Percentiles rank a stretch among this genome's conserved stretches.
Evolutionary conservation across 2,113 vertebrate species (phyloP).

Genomic region (Garra rufa): DNA sequence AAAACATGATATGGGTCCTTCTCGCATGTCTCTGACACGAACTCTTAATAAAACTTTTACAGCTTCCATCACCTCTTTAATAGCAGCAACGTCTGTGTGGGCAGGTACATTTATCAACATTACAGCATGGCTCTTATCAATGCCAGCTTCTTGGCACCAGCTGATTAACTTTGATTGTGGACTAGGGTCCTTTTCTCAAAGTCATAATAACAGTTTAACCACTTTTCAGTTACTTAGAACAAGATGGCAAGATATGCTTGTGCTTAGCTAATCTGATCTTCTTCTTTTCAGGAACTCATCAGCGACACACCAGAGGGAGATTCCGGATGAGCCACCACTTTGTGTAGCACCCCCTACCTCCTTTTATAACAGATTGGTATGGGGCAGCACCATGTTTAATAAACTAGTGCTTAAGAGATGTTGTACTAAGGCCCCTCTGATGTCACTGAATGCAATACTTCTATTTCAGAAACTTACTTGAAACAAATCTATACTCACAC

Average conservation of each 20-base stretch:
- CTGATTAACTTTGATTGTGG: not conserved
- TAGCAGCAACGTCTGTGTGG: not conserved
- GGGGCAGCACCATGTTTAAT: not conserved
- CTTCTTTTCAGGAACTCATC: not conserved
- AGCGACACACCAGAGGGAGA: no score
- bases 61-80: not conserved
- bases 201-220: not conserved
- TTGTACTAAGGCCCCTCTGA: not conserved
- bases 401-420: not conserved
- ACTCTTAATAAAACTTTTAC: not conserved
- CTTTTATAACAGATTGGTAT: not conserved
- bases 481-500: not conserved
- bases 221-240: no score
- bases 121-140: not conserved
- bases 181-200: not conserved
- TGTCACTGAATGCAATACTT: not conserved
- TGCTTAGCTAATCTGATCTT: no score
- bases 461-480: not conserved
- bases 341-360: not conserved
- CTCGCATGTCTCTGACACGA: not conserved
- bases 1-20: not conserved
- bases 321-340: no score
- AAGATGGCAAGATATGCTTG: no score
- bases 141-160: not conserved
- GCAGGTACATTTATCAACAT: not conserved